phyloP scores from a whole-genome alignment of 1,140 invertebrate species.

The Chrysoperla carnea region DNA sequence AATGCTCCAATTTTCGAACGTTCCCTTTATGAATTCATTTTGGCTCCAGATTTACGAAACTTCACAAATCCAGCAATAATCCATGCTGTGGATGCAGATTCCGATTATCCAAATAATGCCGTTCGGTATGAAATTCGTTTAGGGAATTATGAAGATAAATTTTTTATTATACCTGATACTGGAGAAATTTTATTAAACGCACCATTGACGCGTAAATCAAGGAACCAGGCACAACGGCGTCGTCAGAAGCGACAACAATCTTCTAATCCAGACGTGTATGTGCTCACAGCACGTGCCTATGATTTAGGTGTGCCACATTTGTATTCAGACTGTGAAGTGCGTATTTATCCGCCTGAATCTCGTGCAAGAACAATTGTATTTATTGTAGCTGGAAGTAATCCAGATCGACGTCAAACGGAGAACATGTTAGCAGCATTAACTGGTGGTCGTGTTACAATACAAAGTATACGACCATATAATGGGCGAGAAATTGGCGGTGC shows the following conservation, averaged over 20 bases:
- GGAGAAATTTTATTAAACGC: conserved; percentile 40
- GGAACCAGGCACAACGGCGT: conserved; percentile 13
- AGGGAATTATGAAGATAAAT: conserved; percentile 63
- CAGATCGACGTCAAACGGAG: conserved; percentile 48
- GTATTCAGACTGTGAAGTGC: conserved; percentile 41
- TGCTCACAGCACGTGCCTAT: conserved; percentile 52
- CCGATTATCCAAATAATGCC: conserved; percentile 69
- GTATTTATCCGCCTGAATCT: conserved; percentile 46
- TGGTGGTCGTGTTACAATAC: conserved; percentile 53
- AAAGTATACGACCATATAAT: conserved; percentile 49
- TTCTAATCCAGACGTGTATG: conserved; percentile 33
- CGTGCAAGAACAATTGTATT: conserved; percentile 55
- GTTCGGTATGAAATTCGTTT: conserved; percentile 69
- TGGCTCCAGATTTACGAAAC: conserved; percentile 50
- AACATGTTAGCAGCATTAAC: conserved; percentile 55
- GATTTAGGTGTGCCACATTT: conserved; percentile 62
- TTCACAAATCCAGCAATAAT: conserved; percentile 54
- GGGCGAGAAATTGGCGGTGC: conserved; percentile 24
- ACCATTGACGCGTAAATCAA: conserved; percentile 25
- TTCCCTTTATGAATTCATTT: conserved; percentile 60
- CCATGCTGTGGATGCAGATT: conserved; percentile 66
- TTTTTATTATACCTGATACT: conserved; percentile 55
- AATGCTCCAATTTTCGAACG: conserved; percentile 68
- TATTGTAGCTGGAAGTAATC: conserved; percentile 53
- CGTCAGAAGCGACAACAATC: neutral